Conservation (phyloP, 2,888 invertebrate species). For the Podabrus alpinus region DNA sequence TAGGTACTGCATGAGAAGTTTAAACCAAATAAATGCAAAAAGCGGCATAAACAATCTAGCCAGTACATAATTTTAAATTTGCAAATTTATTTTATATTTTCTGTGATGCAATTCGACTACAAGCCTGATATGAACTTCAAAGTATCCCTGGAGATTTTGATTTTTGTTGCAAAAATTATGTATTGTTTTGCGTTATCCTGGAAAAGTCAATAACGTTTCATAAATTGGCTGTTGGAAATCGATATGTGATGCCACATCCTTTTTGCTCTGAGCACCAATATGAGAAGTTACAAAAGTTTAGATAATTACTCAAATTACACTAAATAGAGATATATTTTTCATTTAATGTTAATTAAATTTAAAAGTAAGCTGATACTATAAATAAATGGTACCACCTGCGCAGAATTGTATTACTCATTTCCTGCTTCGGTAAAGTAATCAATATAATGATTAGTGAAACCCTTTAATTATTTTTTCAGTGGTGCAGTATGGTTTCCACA, state of each 20-base stretch:
- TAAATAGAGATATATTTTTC: neutral
- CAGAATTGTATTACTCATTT: conserved; percentile 15
- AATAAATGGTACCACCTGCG: conserved; percentile 17
- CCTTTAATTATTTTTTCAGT: conserved; percentile 10
- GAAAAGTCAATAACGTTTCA: neutral
- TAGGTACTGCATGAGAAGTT: neutral
- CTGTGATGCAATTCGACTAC: neutral
- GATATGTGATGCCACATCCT: neutral
- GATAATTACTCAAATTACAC: neutral
- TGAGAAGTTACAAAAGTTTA: neutral
- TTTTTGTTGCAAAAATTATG: neutral
- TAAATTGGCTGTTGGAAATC: neutral
- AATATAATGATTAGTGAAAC: conserved; percentile 26
- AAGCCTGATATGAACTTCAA: neutral
- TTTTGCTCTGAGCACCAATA: neutral
- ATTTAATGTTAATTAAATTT: conserved; percentile 1
- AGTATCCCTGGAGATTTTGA: neutral
- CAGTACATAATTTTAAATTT: neutral
- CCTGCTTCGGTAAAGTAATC: conserved; percentile 16
- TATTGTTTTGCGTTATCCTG: neutral
- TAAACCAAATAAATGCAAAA: neutral
- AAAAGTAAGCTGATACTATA: conserved; percentile 1
- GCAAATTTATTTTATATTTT: neutral
- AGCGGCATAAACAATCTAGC: too few relatives aligned
- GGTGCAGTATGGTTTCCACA: conserved; percentile 6